These are phyloP conservation scores for Grallaria varia DNA, from an alignment of 2,113 vertebrate species.

Conservation along the genomic window DNA sequence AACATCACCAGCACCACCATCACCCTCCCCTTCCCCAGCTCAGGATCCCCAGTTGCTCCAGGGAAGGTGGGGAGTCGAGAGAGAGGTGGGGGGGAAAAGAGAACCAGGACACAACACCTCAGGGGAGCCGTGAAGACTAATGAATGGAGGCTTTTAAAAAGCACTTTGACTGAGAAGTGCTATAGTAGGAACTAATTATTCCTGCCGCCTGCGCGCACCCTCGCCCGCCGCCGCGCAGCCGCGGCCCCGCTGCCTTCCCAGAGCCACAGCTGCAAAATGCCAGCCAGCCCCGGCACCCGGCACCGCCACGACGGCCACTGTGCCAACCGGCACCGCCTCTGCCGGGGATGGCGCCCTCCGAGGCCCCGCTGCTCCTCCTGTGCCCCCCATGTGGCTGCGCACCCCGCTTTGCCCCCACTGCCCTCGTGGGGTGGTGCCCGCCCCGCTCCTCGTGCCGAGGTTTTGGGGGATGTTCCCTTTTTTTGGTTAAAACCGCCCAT, in stretches of 20 bases:
- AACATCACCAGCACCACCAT: not conserved
- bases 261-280: not conserved
- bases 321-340: not conserved
- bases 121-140: conserved; percentile 33
- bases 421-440: not conserved
- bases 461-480: not conserved
- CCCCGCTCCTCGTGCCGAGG: not conserved
- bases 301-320: not conserved
- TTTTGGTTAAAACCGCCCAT: not conserved
- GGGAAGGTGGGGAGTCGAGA: conserved; percentile 1
- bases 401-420: accelerated
- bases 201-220: conserved; percentile 9
- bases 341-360: accelerated
- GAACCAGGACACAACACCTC: conserved; percentile 39
- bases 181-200: conserved; percentile 41
- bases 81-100: not conserved
- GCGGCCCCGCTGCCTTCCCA: not conserved
- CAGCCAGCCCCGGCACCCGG: not conserved
- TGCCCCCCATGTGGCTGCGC: accelerated
- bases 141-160: conserved; percentile 55
- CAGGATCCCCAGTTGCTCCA: not conserved
- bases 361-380: not conserved
- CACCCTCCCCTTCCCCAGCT: not conserved
- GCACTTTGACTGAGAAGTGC: conserved; percentile 41
- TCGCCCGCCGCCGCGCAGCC: not conserved